Conservation (phyloP, 2,888 invertebrate genomes). For the Oscheius onirici region DNA sequence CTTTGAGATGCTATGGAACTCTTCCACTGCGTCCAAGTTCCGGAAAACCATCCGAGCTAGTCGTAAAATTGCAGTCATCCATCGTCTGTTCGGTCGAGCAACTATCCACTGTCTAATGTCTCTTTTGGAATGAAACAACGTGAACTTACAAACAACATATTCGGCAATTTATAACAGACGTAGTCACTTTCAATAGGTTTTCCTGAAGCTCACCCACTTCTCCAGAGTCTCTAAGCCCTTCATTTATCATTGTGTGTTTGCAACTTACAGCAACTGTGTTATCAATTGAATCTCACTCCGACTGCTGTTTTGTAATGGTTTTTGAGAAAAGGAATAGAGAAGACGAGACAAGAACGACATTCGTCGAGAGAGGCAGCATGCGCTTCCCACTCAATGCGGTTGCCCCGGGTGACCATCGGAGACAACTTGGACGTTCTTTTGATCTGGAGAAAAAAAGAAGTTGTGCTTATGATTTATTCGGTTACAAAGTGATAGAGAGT, state of each 20-base stretch:
- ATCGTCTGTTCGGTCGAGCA: conserved; percentile 8
- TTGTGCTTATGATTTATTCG: too few species aligned
- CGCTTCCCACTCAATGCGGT: background rate
- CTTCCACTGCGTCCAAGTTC: background rate
- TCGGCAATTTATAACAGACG: background rate
- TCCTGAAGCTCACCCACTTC: conserved; percentile 17
- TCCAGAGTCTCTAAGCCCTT: conserved; percentile 2
- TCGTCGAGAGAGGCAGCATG: background rate
- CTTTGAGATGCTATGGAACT: conserved; percentile 1
- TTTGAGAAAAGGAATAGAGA: conserved; percentile 13
- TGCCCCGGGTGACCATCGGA: background rate
- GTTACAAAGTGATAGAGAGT: too few species aligned
- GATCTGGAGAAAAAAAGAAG: too few species aligned
- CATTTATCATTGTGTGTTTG: background rate
- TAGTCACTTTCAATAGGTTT: background rate
- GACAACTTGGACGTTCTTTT: too few species aligned
- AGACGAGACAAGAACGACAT: conserved; percentile 14
- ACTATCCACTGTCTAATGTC: conserved; percentile 16
- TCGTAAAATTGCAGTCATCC: conserved; percentile 13
- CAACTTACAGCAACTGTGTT: conserved; percentile 7
- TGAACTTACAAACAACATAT: conserved; percentile 12
- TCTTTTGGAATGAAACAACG: too few species aligned
- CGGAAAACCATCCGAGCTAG: conserved; percentile 19
- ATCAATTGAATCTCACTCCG: conserved; percentile 12
- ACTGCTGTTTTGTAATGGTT: background rate